Evolutionary conservation across 2,888 invertebrate species (phyloP), one percentile per base, ranked within the genome.

Genomic region (Sipunculus nudus): DNA sequence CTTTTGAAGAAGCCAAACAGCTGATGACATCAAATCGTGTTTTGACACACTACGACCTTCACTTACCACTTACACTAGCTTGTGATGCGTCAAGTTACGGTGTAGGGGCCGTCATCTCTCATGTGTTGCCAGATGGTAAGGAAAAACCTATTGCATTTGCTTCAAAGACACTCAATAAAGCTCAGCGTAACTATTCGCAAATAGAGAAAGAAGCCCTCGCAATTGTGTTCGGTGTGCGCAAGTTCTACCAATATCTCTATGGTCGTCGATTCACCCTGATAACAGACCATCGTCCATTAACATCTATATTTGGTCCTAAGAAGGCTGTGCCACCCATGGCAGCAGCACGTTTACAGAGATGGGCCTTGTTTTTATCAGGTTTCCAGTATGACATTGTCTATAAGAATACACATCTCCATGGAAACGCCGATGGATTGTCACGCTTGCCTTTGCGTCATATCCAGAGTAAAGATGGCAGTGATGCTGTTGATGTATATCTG

Each of bases 131-230:
- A 75, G 38, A 78, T 68, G 79, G 78, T 19, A 58, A 66, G n/a
- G 82, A 84, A 60, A 62, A 75, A 63, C 83, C 84, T 2, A 82
- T 85, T 32, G 73, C 75, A 2, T 84, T 79, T 65, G 83, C 81
- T 0, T 84, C 80, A 49, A 75, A 73, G 10, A 80, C 82, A 57
- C 79, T 84, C 61, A 67, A 63, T 73, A 76, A 72, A 82, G 80
- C 71, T 69, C 77, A 82, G 67, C 59, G 63, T 35, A 70, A 73
- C 6, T 81, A 81, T 64, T 72, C 75, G n/a, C 78, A 80, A 57
- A 58, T 80, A 4, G 79, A 82, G 43, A 78, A 79, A 60, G 82
- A 79, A 70, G 78, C 82, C 23, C 68, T 80, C 25, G 70, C 76
- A 13, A 60, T 85, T 6, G 67, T 83, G 23, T 85, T 74, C 59